Percentiles rank a stretch among this genome's conserved stretches.
These are phyloP conservation scores for Rosalia funebris DNA, from an alignment of 2,888 invertebrate genomes.

Conservation along the genomic window DNA sequence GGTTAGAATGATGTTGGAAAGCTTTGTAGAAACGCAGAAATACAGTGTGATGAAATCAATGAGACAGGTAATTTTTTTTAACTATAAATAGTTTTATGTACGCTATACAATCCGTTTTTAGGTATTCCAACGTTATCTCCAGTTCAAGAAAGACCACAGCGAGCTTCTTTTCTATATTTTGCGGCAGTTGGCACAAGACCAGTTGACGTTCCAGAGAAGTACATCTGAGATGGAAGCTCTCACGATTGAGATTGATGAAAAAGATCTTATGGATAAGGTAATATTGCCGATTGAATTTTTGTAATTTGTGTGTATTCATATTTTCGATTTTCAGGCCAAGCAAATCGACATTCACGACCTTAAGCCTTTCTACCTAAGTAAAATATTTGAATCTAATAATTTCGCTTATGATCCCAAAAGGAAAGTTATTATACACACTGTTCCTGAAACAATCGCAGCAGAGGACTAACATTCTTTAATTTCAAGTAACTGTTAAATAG, in stretches of 20 bases:
- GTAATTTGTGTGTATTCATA: constrained; percentile 10
- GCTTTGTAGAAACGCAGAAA: constrained; percentile 98
- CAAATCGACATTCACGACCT: constrained; percentile 91
- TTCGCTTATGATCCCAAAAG: constrained; percentile 86
- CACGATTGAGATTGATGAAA: constrained; percentile 86
- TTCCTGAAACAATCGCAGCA: constrained; percentile 67
- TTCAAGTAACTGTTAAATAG: too few relatives aligned
- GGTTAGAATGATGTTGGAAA: constrained; percentile 95
- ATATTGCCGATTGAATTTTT: too few relatives aligned
- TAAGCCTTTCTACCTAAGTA: constrained; percentile 90
- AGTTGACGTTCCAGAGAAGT: constrained; percentile 84
- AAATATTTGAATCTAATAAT: constrained; percentile 87
- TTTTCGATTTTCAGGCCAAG: constrained; percentile 73
- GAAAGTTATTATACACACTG: constrained; percentile 85
- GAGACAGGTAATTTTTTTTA: constrained; percentile 87
- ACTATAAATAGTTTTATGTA: too few relatives aligned
- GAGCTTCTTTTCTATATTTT: constrained; percentile 95
- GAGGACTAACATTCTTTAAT: too few relatives aligned
- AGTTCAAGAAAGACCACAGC: constrained; percentile 95
- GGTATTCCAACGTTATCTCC: constrained; percentile 93
- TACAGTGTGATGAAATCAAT: constrained; percentile 97
- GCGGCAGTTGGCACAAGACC: constrained; percentile 91
- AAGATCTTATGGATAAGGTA: constrained; percentile 77
- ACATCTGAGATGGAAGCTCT: constrained; percentile 69
- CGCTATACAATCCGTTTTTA: constrained; percentile 66